Conservation (phyloP, 2,797 vertebrate species). For the Crocidura indochinensis region DNA sequence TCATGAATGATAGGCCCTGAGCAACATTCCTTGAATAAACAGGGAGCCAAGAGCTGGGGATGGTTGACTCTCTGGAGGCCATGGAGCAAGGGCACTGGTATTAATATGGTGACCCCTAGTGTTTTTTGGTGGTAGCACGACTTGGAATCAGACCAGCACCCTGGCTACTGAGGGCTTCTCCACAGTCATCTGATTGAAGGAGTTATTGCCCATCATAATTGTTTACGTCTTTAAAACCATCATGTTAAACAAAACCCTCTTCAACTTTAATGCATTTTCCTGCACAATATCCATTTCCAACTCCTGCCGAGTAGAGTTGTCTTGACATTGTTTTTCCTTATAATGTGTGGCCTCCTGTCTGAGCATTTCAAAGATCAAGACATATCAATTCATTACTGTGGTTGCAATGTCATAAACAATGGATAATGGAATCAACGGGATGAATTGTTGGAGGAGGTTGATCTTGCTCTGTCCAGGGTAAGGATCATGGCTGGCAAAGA, state of each 20-base stretch:
- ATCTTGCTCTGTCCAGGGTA: background rate
- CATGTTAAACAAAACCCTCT: slow-evolving; percentile 73
- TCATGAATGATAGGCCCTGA: slow-evolving; percentile 62
- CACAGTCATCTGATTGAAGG: slow-evolving; percentile 69
- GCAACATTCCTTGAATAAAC: slow-evolving; percentile 66
- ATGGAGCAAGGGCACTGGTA: slow-evolving; percentile 76
- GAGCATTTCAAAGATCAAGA: slow-evolving; percentile 78
- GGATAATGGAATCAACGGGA: slow-evolving; percentile 67
- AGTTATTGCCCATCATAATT: slow-evolving; percentile 68
- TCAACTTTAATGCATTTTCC: slow-evolving; percentile 74
- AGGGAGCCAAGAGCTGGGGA: slow-evolving; percentile 59
- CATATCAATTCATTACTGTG: slow-evolving; percentile 73
- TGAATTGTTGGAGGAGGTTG: slow-evolving; percentile 39
- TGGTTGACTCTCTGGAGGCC: slow-evolving; percentile 72
- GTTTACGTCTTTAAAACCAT: slow-evolving; percentile 74
- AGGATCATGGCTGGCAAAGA: background rate
- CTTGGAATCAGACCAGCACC: slow-evolving; percentile 71
- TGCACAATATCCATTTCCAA: slow-evolving; percentile 71
- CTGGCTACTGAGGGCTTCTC: slow-evolving; percentile 60
- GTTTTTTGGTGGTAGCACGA: slow-evolving; percentile 78
- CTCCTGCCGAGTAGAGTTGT: slow-evolving; percentile 33
- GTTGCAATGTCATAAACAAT: slow-evolving; percentile 75
- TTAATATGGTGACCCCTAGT: slow-evolving; percentile 86
- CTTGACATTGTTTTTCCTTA: slow-evolving; percentile 69
- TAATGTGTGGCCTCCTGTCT: slow-evolving; percentile 75